These are phyloP conservation scores for Vollenhovia emeryi DNA, from an alignment of 1,140 invertebrate genomes.

Conservation along the genomic window DNA sequence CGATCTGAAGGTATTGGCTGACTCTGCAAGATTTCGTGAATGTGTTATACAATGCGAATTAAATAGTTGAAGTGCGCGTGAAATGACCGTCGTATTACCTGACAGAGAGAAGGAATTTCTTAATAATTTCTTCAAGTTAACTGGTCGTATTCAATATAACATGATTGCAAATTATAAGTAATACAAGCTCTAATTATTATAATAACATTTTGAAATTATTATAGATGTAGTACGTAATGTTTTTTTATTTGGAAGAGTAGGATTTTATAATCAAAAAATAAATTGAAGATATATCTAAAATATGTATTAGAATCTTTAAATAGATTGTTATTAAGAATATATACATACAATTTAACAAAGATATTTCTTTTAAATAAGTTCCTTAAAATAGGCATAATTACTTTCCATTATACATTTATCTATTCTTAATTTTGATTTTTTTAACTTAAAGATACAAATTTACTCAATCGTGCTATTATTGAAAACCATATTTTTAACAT, in stretches of 20 bases:
- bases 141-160: neutral
- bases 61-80: neutral
- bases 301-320: neutral
- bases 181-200: neutral
- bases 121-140: neutral
- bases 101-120: neutral
- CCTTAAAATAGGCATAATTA: neutral
- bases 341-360: neutral
- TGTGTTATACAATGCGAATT: slow-evolving; percentile 24
- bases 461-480: neutral
- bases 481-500: neutral
- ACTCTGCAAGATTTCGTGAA: slow-evolving; percentile 42
- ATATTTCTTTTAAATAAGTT: neutral
- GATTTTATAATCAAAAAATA: neutral
- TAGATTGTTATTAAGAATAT: neutral
- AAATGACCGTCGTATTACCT: neutral
- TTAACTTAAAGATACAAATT: neutral
- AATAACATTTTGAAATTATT: neutral
- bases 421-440: neutral
- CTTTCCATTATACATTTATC: neutral
- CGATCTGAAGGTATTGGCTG: slow-evolving; percentile 21
- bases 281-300: neutral
- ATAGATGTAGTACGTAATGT: neutral
- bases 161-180: neutral
- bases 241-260: neutral